Evolutionary conservation across 2,113 vertebrate genomes (phyloP).

Genomic region (Leucopsar rothschildi): DNA sequence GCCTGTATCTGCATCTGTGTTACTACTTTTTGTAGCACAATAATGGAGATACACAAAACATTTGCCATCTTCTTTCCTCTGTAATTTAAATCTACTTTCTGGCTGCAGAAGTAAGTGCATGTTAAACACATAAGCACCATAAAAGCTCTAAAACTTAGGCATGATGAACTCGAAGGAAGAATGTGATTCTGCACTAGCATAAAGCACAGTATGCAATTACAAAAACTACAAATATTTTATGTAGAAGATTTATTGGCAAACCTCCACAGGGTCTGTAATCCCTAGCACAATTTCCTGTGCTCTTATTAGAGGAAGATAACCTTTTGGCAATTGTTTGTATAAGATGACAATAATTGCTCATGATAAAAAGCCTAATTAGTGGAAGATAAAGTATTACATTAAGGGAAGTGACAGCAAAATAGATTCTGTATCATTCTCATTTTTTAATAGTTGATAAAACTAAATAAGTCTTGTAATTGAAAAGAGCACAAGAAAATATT

Average conservation of each 20-base stretch:
- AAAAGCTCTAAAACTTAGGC: background rate
- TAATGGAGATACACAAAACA: background rate
- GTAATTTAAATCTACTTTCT: background rate
- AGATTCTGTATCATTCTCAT: background rate
- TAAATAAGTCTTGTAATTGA: background rate
- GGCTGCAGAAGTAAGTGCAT: background rate
- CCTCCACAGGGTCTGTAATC: constrained; percentile 26
- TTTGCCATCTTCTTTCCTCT: background rate
- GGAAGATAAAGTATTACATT: constrained; percentile 26
- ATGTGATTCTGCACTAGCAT: background rate
- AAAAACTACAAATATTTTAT: background rate
- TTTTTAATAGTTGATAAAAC: background rate
- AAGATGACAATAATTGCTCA: background rate
- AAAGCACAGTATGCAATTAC: background rate
- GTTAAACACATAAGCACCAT: background rate
- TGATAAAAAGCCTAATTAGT: constrained; percentile 29
- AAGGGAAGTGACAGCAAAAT: constrained; percentile 10
- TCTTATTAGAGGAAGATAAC: constrained; percentile 45
- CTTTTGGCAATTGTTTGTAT: constrained; percentile 35
- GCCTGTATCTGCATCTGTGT: background rate
- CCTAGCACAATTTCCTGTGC: constrained; percentile 39
- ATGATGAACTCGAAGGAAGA: background rate
- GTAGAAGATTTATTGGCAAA: constrained; percentile 20
- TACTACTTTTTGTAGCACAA: background rate
- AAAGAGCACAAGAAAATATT: background rate